These are phyloP conservation scores for Lanius ludovicianus DNA, from an alignment of 2,113 vertebrate genomes.

Conservation along the genomic window DNA sequence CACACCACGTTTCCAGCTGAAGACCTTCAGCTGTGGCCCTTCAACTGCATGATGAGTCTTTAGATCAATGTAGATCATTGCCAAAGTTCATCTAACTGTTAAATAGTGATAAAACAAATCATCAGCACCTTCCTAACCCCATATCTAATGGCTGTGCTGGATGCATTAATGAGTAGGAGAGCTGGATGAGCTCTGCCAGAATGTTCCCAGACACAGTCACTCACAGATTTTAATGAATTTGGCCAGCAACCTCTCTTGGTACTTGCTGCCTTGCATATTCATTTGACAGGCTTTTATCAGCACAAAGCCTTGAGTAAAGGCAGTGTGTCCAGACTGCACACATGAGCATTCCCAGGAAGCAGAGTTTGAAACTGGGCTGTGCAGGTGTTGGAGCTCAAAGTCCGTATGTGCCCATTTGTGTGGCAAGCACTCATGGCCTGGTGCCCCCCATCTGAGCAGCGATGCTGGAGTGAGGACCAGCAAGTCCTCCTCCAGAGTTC, in stretches of 20 bases:
- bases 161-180: not conserved
- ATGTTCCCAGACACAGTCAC: not conserved
- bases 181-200: not conserved
- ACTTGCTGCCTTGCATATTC: not conserved
- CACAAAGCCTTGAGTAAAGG: not conserved
- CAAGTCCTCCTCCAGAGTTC: not conserved
- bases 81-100: not conserved
- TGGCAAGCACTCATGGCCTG: fast-evolving
- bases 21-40: not conserved
- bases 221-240: conserved; percentile 3
- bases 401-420: fast-evolving
- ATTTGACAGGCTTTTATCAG: not conserved
- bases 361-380: not conserved
- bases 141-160: not conserved
- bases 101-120: not conserved
- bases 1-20: not conserved
- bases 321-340: not conserved
- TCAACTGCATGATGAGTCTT: not conserved
- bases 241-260: not conserved
- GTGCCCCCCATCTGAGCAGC: not conserved
- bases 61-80: not conserved
- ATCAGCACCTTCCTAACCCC: not conserved
- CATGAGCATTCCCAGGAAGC: not conserved
- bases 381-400: not conserved
- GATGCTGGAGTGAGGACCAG: not conserved